Base-by-base conservation (phyloP, 2,888 invertebrate species). In the Coecobrya sp. region DNA sequence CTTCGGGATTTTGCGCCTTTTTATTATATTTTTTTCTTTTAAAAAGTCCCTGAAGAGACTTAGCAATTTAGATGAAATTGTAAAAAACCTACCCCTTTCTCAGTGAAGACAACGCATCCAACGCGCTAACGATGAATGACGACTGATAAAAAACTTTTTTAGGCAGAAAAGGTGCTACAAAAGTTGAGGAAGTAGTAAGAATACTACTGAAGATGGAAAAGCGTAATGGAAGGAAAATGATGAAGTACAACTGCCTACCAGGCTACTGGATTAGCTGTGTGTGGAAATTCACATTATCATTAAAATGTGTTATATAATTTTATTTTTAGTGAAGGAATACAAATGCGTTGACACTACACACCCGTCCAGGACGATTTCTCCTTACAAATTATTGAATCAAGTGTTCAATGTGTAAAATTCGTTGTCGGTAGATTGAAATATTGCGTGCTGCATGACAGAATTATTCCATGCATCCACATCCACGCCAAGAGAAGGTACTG, bases 41-140 rank as follows among this genome's bases (percentile, higher is more conserved):
- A 65, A 65, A 42, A 84, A 84, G 42, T 84, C 62, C 45, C 62
- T 45, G n/a, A 62, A 65, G 62, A 65, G 42, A 65, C 22, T 65
- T 65, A 7, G 25, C 65, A 45, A 55, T 52, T 81, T 30, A 30
- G 42, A 70, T 10, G 36, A 19, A 65, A 65, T 65, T 65, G 65
- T 65, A 65, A 25, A 65, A 22, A 65, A 25, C 0, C 25, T 8
- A 8, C 11, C 59, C 3, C 59, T 5, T 2, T 59, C 22, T 59
- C 1, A 27, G 25, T 27, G 25, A 30, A 68, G n/a, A 68, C 2
- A 36, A 68, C 3, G 16, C 30, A 68, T 27, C 8, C 36, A 68
- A n/a, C n/a, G 65, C 7, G 36, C n/a, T 73, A 73, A 42, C 73
- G 73, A 73, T 73, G 42, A 73, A 73, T 73, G 73, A 73, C 19